Base-by-base conservation (phyloP, 2,888 invertebrate genomes). In the Achlya flavicornis region DNA sequence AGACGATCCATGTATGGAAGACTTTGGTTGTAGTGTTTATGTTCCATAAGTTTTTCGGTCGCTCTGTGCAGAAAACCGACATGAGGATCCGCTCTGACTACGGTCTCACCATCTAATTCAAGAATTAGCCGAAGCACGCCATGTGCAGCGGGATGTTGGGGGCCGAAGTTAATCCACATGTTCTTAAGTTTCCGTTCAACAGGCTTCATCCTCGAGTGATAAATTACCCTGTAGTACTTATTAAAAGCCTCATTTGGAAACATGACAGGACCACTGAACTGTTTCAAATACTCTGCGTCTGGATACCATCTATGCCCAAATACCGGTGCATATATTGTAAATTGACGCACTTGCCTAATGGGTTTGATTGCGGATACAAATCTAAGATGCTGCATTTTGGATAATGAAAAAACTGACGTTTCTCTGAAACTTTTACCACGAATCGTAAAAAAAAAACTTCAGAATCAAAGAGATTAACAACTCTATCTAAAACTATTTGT, bases 81-180 rank as follows among this genome's bases (percentile, higher is more conserved):
- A 78, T 98, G 98, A 3, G 98, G 97, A 87, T 97, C 97, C 4
- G 97, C 96, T 70, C 96, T 90, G 33, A 96, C 88, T 0, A 98
- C 96, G 7, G 95, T 95, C 95, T 98, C 98, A 58, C 97, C 98
- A 69, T 98, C 97, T 61, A 98, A 85, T 78, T 97, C 96, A 32
- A 97, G 86, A 10, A 98, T 95, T 61, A 98, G 90, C 61, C 98
- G 95, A 33, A 98, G 90, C 48, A 98, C 98, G 8, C 98, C 98
- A 82, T 98, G 98, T 57, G 98, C 98, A 4, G 98, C 97, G 1
- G 98, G 98, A 92, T 98, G 98, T 73, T 97, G 96, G 0, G 98
- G 98, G 0, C 98, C 98, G 86, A 98, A 98, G 85, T 98, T 98
- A 14, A 98, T 86, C 68, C 94, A 93, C 86, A 96, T 95, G 73